Conservation (phyloP, 2,888 invertebrate species). For the Lampropteryx suffumata region DNA sequence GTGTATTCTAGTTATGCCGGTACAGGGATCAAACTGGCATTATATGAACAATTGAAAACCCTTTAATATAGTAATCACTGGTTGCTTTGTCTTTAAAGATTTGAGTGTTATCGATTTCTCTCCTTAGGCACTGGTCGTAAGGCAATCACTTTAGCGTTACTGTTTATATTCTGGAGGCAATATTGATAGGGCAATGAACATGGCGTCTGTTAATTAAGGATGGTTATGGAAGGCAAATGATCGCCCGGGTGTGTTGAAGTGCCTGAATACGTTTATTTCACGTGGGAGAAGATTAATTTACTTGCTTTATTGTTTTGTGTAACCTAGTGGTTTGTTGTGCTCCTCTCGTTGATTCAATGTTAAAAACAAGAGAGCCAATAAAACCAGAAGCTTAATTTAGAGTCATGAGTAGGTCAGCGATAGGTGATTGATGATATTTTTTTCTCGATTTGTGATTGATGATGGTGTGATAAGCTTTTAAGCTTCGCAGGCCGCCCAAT, state of each 20-base stretch:
- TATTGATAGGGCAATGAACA: slow-evolving; percentile 25
- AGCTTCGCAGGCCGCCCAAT: no score
- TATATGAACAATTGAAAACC: no score
- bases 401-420: no score
- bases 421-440: no score
- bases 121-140: slow-evolving; percentile 20
- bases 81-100: neutral
- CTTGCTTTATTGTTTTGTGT: slow-evolving; percentile 7
- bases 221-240: slow-evolving; percentile 17
- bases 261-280: slow-evolving; percentile 42
- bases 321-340: neutral
- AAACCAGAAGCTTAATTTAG: no score
- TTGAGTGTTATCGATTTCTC: slow-evolving; percentile 33
- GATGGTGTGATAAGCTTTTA: no score
- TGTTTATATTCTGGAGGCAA: slow-evolving; percentile 20
- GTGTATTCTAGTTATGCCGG: no score
- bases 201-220: slow-evolving; percentile 34
- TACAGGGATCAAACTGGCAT: no score
- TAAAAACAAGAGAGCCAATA: no score
- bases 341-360: neutral
- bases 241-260: slow-evolving; percentile 35
- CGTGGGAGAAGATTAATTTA: slow-evolving; percentile 48
- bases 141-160: slow-evolving; percentile 19
- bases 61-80: no score
- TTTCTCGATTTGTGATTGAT: no score